Base-by-base conservation (phyloP, 2,888 invertebrate genomes). In the Tryphoninae sp. region DNA sequence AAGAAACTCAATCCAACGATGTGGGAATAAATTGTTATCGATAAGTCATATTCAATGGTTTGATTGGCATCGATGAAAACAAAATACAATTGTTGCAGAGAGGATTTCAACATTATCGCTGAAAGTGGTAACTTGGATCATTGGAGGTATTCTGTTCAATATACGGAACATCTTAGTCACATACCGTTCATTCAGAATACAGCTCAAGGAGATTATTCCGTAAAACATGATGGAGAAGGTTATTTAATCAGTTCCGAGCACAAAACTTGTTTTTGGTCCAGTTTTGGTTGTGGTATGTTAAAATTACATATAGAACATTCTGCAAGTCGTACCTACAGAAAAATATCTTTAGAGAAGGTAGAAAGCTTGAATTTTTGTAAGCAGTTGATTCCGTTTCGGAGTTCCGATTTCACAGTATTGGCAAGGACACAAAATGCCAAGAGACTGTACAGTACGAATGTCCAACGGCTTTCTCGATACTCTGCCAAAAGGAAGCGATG, bases 1-100 rank as follows among this genome's bases (percentile, higher is more conserved):
- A 94, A 94, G 87, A 92, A 93, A 84, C 92, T 96, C 42, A 96
- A 96, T 91, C 96, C 96, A 19, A 95, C 95, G 19, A 95, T 96
- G 96, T 96, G 92, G 94, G 95, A 93, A 84, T 2, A 45, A 55
- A 9, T n/a, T 68, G 72, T 49, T 16, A 22, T 51, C 45, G 40
- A 33, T 68, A 7, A 33, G 33, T 23, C 11, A 51, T 2, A 77
- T 45, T 45, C 1, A 13, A 45, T 45, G 3, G 45, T 9, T 45
- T 45, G 13, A 45, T 13, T 13, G 13, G 45, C 45, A n/a, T 19
- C 55, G 19, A n/a, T 2, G 19, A 19, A 55, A 4, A 55, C 49
- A 13, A 6, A 26, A 40, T 40, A 45, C 1, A 16, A 42, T 23
- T 45, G 42, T 42, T 91, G 77, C 84, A 96, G 95, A 86, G 91